Evolutionary conservation across 2,113 vertebrate genomes (phyloP), one percentile per base, ranked within the genome.

Genomic region (Australoheros scitulus): DNA sequence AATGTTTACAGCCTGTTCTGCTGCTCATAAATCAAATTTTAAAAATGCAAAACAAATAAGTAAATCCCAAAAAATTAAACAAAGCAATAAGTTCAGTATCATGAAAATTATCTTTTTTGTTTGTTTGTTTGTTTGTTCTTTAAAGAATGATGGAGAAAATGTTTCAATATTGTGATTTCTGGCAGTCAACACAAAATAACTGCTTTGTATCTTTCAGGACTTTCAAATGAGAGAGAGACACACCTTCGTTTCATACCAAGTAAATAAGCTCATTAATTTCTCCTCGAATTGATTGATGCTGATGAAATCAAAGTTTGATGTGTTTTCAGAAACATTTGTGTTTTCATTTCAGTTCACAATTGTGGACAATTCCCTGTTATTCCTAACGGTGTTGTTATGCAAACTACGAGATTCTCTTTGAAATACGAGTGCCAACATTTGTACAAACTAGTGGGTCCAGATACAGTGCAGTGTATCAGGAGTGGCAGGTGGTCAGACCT

Each of bases 321-420:
- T 43, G 3, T 34, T 26, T 79, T 11, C 8, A 14, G 1, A 24
- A 63, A 47, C 2, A 2, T 47, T n/a, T 77, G 15, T 50, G 47
- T 61, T 57, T 26, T 2, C 15, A 1, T 82, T 85, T 79, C 61
- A 92, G 90, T 86, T 36, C 14, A 1, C 1, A 22, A 1, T 6
- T 93, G 92, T 79, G 87, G 87, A 84, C 1, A 1, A 0, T 0
- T 0, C 0, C 92, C 91, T 3, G 0, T 2, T 0, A 13, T 93
- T 50, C 0, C 0, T 3, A n/a, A 91, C 7, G 85, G 60, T 14
- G 17, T 59, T 1, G 0, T 43, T 3, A 10, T 11, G 52, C 0
- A 10, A 58, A 3, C 1, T 0, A 0, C 0, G 1, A 0, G 0
- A 1, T 38, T 3, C 34, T 0, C 1, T 70, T n/a, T 94, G 76